Base-by-base conservation (phyloP, 2,888 invertebrate species). In the Thereva nobilitata region DNA sequence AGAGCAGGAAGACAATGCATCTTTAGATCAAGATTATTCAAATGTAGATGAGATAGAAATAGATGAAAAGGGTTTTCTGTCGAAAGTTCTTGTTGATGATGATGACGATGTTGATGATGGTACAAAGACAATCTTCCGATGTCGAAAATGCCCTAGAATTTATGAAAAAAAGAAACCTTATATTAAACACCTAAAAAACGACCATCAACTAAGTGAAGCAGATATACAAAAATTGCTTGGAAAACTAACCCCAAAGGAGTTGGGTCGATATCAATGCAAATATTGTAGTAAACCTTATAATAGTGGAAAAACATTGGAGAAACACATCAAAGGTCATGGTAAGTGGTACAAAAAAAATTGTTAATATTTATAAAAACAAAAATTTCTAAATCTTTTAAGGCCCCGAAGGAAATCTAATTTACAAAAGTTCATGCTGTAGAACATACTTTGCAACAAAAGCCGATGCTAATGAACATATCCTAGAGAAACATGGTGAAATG, bases 351-450 rank as follows among this genome's bases (percentile, higher is more conserved):
- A 23, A 34, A 38, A 37, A 37, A 5, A n/a, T 47, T 35, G 7
- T 47, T 47, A 12, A 12, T 38, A 56, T 7, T 7, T 37, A n/a
- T n/a, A n/a, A n/a, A n/a, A n/a, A n/a, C n/a, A n/a, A 12, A 35
- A 12, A 34, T 34, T 41, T n/a, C n/a, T 35, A 34, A 41, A 41
- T 40, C 34, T 52, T 35, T 40, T n/a, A 35, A 74, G 74, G 76
- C 35, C 68, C 72, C 2, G 76, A 79, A 49, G 81, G 79, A 34
- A 75, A 65, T n/a, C 72, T 80, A 1, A 74, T 73, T 10, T 74
- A 77, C 61, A 83, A 81, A 70, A 83, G 83, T 56, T 78, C 79
- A 57, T 82, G 80, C 70, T 84, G 83, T 70, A 76, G 75, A 52
- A 67, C 74, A 35, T 77, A 76, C 68, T 83, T 83, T 70, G 73